phyloP scores from a whole-genome alignment of 2,888 invertebrate species.

The Tuberolachnus salignus region DNA sequence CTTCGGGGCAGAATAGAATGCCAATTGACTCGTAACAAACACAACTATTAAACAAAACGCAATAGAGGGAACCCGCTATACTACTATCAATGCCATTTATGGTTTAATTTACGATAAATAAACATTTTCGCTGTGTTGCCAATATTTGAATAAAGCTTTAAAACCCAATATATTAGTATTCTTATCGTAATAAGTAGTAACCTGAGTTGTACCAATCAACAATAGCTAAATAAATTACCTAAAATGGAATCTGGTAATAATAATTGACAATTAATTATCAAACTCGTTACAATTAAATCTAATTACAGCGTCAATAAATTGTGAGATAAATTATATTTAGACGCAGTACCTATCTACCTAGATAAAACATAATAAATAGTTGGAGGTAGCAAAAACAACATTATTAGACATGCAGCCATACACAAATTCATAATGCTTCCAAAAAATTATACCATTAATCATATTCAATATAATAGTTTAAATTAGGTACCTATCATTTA shows the following conservation, averaged over 20 bases:
- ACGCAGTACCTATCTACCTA: too few species aligned
- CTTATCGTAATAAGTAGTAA: neutral
- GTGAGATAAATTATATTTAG: neutral
- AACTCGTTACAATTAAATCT: neutral
- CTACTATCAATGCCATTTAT: neutral
- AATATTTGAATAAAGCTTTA: neutral
- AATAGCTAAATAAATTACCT: neutral
- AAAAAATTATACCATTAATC: slow-evolving; percentile 15
- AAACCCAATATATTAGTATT: neutral
- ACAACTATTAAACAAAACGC: neutral
- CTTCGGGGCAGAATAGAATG: neutral
- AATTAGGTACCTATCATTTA: neutral
- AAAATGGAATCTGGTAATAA: slow-evolving; percentile 5
- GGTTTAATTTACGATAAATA: slow-evolving; percentile 21
- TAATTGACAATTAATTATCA: neutral
- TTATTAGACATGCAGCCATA: neutral
- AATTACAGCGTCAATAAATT: neutral
- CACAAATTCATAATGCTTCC: neutral
- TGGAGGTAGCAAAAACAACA: too few species aligned
- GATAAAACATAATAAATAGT: too few species aligned
- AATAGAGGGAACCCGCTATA: neutral
- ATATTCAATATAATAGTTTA: neutral
- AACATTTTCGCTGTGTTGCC: neutral
- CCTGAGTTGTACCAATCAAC: neutral
- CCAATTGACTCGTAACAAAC: neutral